phyloP scores from a whole-genome alignment of 2,797 vertebrate species.

The Rhinophrynus dorsalis region DNA sequence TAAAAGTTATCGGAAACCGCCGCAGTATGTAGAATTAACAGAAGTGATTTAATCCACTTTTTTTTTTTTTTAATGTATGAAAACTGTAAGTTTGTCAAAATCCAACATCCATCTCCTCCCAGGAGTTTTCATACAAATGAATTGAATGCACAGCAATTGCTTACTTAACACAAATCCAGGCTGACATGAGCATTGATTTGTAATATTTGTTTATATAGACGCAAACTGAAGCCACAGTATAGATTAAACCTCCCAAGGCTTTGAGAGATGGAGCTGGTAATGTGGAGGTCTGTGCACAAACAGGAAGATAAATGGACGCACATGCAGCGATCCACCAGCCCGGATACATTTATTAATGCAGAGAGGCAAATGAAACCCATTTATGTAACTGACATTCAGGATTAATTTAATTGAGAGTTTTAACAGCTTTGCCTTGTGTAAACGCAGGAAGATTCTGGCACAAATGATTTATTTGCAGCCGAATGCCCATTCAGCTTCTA shows the following conservation, averaged over 20 bases:
- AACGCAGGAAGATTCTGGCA: background rate
- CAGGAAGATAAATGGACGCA: conserved; percentile 2
- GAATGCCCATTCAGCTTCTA: background rate
- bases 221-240: background rate
- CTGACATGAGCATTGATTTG: conserved; percentile 8
- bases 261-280: background rate
- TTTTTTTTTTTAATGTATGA: background rate
- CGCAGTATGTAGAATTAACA: too few relatives aligned
- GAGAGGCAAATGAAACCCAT: conserved; percentile 9
- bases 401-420: conserved; percentile 23
- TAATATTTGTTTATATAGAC: background rate
- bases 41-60: too few relatives aligned
- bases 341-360: conserved; percentile 8
- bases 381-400: conserved; percentile 16
- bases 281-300: background rate
- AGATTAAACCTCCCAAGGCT: background rate
- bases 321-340: background rate
- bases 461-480: background rate
- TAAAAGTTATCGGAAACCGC: too few relatives aligned
- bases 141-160: background rate
- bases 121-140: background rate
- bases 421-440: background rate
- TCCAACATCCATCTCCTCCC: background rate
- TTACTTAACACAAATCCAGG: background rate
- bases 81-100: background rate